Evolutionary conservation across 2,113 vertebrate genomes (phyloP).

Genomic region (Eptatretus burgeri): DNA sequence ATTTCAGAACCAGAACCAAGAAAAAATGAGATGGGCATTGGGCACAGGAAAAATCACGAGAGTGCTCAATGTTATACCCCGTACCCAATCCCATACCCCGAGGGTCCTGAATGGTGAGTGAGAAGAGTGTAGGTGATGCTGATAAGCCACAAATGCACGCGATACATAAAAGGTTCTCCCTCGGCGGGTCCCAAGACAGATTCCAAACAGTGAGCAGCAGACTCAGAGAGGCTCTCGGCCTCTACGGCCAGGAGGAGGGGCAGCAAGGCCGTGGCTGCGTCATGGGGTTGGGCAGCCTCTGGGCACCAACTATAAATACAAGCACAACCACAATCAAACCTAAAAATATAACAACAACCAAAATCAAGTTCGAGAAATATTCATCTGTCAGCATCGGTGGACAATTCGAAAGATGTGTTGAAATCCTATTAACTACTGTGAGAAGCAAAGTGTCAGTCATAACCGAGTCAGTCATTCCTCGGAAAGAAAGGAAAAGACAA

Average conservation of each 20-base stretch:
- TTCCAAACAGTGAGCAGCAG: slow-evolving; percentile 63
- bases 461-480: too few relatives aligned
- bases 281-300: slow-evolving; percentile 51
- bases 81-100: slow-evolving; percentile 24
- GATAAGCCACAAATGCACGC: slow-evolving; percentile 62
- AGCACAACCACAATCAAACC: not conserved
- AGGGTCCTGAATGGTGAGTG: slow-evolving; percentile 59
- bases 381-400: too few relatives aligned
- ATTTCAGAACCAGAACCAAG: slow-evolving; percentile 8
- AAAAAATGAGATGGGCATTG: not conserved
- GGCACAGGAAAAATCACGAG: not conserved
- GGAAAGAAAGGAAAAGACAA: not conserved
- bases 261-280: slow-evolving; percentile 46
- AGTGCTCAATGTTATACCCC: not conserved
- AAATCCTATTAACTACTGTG: too few relatives aligned
- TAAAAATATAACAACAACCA: not conserved
- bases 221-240: slow-evolving; percentile 73
- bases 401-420: too few relatives aligned
- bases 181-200: slow-evolving; percentile 66
- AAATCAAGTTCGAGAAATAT: too few relatives aligned
- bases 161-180: slow-evolving; percentile 66
- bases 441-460: too few relatives aligned
- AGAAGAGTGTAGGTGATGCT: slow-evolving; percentile 80
- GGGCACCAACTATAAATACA: slow-evolving; percentile 26
- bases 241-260: slow-evolving; percentile 68